Evolutionary conservation across 2,888 invertebrate genomes (phyloP).

Genomic region (Caenorhabditis sulstoni): DNA sequence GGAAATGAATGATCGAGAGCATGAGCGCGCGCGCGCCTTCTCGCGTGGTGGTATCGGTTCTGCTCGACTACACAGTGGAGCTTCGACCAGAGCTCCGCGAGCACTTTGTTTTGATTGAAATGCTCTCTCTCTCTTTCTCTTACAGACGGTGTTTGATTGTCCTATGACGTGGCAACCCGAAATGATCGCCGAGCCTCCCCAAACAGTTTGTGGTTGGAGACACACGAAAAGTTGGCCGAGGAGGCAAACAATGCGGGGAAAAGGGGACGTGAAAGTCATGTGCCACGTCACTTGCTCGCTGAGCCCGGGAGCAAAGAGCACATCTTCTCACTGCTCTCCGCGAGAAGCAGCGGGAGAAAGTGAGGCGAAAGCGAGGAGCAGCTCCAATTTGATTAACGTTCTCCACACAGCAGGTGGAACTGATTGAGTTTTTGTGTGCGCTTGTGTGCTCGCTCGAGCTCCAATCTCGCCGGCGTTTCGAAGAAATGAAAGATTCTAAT

Average conservation of each 20-base stretch:
- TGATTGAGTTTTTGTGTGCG: not conserved
- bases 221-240: not conserved
- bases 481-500: not conserved
- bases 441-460: too few species aligned
- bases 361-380: not conserved
- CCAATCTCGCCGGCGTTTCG: not conserved
- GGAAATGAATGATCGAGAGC: not conserved
- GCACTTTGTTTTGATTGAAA: slow-evolving; percentile 4
- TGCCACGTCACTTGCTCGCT: not conserved
- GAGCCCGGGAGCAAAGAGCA: slow-evolving; percentile 5
- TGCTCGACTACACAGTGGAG: slow-evolving; percentile 43
- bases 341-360: not conserved
- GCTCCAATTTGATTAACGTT: not conserved
- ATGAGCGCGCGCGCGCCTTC: not conserved
- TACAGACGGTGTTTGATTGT: too few species aligned
- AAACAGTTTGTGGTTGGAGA: not conserved
- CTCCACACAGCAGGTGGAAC: not conserved
- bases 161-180: too few species aligned
- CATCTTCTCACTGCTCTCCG: not conserved
- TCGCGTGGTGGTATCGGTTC: not conserved
- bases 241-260: not conserved
- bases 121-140: not conserved
- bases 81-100: slow-evolving; percentile 1
- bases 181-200: too few species aligned
- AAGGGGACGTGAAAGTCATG: not conserved